Evolutionary conservation across 1,140 invertebrate genomes (phyloP).

Genomic region (Odontomachus brunneus): DNA sequence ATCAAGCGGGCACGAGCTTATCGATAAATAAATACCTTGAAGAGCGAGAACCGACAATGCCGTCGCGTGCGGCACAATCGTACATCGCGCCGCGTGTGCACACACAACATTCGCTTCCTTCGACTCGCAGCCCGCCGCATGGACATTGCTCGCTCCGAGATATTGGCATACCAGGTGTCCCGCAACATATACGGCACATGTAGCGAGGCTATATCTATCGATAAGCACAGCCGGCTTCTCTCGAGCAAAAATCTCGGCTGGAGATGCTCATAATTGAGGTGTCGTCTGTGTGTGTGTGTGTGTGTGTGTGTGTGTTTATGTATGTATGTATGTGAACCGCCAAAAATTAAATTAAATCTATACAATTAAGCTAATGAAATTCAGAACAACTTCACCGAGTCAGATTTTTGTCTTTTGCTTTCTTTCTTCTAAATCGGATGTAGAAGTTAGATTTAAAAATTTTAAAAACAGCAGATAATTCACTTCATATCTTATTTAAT

Average conservation of each 20-base stretch:
- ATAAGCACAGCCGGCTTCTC: too few species aligned
- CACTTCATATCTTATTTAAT: too few species aligned
- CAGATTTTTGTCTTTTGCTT: too few species aligned
- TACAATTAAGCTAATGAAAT: too few species aligned
- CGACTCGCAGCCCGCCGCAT: background rate
- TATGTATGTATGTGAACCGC: too few species aligned
- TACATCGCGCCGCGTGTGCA: background rate
- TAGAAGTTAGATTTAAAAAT: too few species aligned
- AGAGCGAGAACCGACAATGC: background rate
- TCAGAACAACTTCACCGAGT: too few species aligned
- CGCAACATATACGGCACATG: background rate
- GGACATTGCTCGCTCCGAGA: constrained; percentile 15
- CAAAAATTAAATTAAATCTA: too few species aligned
- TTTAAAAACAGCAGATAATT: too few species aligned
- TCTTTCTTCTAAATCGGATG: too few species aligned
- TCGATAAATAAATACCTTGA: constrained; percentile 24
- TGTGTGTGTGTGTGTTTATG: too few species aligned
- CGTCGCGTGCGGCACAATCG: background rate
- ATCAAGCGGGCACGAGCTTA: background rate
- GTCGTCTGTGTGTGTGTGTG: too few species aligned
- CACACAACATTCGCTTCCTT: constrained; percentile 17
- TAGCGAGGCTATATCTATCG: constrained; percentile 5
- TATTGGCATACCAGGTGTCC: constrained; percentile 40
- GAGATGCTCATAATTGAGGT: background rate
- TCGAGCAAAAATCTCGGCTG: background rate